Conservation (phyloP, 2,797 vertebrate species). For the Xyrichtys novacula region DNA sequence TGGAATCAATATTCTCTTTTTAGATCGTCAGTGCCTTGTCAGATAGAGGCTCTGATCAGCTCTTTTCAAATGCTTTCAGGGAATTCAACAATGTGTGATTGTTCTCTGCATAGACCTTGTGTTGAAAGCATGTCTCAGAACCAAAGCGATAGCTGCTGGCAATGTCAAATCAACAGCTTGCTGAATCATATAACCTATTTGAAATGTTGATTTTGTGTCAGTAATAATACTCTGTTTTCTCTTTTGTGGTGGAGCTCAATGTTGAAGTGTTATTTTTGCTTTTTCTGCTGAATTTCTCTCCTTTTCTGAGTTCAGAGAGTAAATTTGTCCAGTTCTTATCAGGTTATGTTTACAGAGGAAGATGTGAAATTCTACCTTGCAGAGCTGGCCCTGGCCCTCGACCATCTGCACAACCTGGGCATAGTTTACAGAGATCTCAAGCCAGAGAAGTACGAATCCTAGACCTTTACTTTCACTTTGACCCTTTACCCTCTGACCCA, state of each 20-base stretch:
- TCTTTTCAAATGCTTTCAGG: conserved; percentile 53
- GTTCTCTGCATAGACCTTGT: conserved; percentile 60
- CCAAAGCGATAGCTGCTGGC: conserved; percentile 60
- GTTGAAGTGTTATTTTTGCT: conserved; percentile 56
- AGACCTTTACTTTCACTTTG: conserved; percentile 18
- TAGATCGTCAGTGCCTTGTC: conserved; percentile 55
- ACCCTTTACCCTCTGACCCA: conserved; percentile 22
- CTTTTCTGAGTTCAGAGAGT: conserved; percentile 89
- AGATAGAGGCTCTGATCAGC: conserved; percentile 51
- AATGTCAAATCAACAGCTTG: conserved; percentile 59
- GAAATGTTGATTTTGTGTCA: conserved; percentile 69
- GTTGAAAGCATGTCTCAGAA: conserved; percentile 65
- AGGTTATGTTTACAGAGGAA: conserved; percentile 99
- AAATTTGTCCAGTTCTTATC: conserved; percentile 98
- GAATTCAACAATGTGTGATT: conserved; percentile 58
- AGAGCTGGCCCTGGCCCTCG: conserved; percentile 98
- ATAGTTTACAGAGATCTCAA: conserved; percentile 99
- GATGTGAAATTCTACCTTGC: conserved; percentile 99
- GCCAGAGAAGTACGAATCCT: conserved; percentile 95
- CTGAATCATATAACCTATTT: conserved; percentile 44
- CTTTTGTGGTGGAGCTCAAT: conserved; percentile 57
- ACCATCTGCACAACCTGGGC: conserved; percentile 98
- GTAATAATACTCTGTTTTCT: conserved; percentile 63
- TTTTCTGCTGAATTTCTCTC: conserved; percentile 71
- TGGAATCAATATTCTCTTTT: conserved; percentile 35